A percentile compares a stretch with the other conserved stretches of the same genome.
These are phyloP conservation scores for Mylabris phalerata DNA, from an alignment of 1,140 invertebrate species.

Conservation along the genomic window DNA sequence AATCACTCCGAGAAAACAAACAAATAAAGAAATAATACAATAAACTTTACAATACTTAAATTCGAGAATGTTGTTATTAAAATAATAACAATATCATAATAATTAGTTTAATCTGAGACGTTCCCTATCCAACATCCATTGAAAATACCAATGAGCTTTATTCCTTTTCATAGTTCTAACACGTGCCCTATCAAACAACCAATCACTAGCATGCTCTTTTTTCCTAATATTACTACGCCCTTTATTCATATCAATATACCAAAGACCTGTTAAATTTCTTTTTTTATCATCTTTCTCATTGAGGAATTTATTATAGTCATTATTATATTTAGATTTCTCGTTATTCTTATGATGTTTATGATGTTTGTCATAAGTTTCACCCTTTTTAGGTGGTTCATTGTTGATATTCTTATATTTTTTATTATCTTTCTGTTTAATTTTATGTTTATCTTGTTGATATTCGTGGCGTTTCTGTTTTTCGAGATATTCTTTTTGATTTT, in stretches of 20 bases:
- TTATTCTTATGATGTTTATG: slow-evolving; percentile 10
- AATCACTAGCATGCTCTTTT: slow-evolving; percentile 10
- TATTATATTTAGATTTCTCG: too few species aligned
- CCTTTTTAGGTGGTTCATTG: slow-evolving; percentile 3
- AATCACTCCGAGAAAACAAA: too few species aligned
- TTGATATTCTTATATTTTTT: slow-evolving; percentile 11
- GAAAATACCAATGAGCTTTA: slow-evolving; percentile 30
- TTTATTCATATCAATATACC: slow-evolving; percentile 24
- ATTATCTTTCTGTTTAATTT: slow-evolving; percentile 3
- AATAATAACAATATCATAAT: too few species aligned
- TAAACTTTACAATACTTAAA: too few species aligned
- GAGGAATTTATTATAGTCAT: too few species aligned
- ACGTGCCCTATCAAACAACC: too few species aligned
- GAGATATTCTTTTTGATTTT: slow-evolving; percentile 1
- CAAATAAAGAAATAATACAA: too few species aligned
- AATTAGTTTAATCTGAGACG: slow-evolving; percentile 1
- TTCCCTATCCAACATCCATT: slow-evolving; percentile 26
- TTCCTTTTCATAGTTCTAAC: slow-evolving; percentile 8
- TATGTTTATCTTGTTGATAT: slow-evolving; percentile 1
- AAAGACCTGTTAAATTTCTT: slow-evolving; percentile 13
- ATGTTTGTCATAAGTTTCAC: slow-evolving; percentile 9
- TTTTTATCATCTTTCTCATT: too few species aligned
- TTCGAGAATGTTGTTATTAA: too few species aligned
- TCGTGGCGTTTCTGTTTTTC: neutral
- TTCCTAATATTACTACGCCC: slow-evolving; percentile 17